Evolutionary conservation across 2,797 vertebrate species (phyloP), one percentile per base, ranked within the genome.

Genomic region (Megalops cyprinoides): DNA sequence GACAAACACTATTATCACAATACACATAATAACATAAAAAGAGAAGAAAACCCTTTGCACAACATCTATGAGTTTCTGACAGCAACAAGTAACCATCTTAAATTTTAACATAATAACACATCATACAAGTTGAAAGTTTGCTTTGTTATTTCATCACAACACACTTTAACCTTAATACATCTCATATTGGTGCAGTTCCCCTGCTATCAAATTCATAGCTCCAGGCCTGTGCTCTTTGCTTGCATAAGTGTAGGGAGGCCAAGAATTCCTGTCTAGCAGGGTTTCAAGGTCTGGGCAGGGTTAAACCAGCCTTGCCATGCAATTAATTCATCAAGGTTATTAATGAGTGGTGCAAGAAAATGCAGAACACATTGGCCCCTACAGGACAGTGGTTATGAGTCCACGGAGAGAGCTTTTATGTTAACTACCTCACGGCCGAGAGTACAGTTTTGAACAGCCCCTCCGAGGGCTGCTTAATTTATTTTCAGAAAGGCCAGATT

Each of bases 401-500:
- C 58, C 1, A 18, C n/a, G 15, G 71, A 60, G 79, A 76, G 39
- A 48, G 28, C 42, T 49, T 65, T 49, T 76, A 48, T 48, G 25
- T 65, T 65, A 62, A 81, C 60, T 81, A 53, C 74, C 58, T 75
- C 48, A 18, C 55, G 25, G 28, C 79, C 14, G 18, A 60, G 79
- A 49, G 48, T 60, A 74, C 28, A 28, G 14, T 31, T 73, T 58
- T 74, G 53, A 80, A 48, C 69, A 23, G 53, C 51, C 15, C 55
- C 44, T 74, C 53, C 44, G 53, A 51, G 39, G 7, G 20, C 44
- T 25, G 18, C 23, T 53, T 56, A 18, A 58, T 82, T 44, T 71
- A 34, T 73, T 82, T 69, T 78, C 34, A 37, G 34, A 77, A 77
- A 58, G 65, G 51, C 75, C 51, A 23, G 34, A 77, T 69, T 77